Evolutionary conservation across 2,113 vertebrate genomes (phyloP).

Genomic region (Daphoenositta chrysoptera): DNA sequence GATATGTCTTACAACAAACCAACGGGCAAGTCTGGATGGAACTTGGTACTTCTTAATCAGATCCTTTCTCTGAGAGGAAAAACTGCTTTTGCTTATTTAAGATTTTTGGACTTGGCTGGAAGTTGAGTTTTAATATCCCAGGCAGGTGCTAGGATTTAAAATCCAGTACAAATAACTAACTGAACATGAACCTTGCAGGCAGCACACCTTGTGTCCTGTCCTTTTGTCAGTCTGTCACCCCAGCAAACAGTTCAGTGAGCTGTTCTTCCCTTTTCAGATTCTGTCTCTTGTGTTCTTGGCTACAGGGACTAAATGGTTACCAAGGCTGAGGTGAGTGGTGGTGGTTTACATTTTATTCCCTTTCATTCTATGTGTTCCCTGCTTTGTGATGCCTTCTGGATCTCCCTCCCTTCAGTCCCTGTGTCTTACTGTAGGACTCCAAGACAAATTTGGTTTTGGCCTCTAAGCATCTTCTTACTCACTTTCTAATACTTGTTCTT

Average conservation of each 20-base stretch:
- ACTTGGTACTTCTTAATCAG: neutral
- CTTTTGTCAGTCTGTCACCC: neutral
- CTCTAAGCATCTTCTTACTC: neutral
- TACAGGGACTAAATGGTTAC: neutral
- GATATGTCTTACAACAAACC: accelerated
- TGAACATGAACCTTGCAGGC: neutral
- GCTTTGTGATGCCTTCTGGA: neutral
- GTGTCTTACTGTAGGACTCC: neutral
- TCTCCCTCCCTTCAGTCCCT: neutral
- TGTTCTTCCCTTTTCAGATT: too few relatives aligned
- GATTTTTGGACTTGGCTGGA: neutral
- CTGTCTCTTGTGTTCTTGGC: neutral
- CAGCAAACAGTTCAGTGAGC: neutral
- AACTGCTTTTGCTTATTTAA: neutral
- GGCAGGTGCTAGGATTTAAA: neutral
- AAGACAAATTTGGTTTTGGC: neutral
- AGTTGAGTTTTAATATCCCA: neutral
- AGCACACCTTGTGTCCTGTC: neutral
- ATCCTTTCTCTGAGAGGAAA: neutral
- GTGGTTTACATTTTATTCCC: neutral
- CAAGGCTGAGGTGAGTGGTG: neutral
- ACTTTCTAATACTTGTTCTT: neutral
- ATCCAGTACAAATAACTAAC: neutral
- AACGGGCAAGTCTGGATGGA: neutral
- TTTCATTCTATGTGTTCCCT: neutral